Percentiles rank a stretch among this genome's conserved stretches.
Evolutionary conservation across 2,113 vertebrate genomes (phyloP).

Genomic region (Psephotus haematonotus): DNA sequence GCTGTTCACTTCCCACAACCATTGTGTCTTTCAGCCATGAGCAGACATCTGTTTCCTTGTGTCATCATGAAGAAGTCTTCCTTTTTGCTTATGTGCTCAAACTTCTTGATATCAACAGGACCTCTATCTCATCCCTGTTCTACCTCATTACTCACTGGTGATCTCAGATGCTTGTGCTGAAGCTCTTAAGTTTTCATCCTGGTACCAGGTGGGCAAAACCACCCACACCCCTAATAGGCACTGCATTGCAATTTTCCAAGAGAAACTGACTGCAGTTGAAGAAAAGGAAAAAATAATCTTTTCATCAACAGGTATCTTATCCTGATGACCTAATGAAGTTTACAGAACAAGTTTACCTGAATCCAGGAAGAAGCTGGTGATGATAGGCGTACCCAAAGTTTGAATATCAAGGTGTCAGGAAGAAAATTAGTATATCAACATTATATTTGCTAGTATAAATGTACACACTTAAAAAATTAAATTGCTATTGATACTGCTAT

Average conservation of each 20-base stretch:
- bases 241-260: neutral
- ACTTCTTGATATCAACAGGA: neutral
- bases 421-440: neutral
- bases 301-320: neutral
- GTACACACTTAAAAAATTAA: neutral
- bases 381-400: too few relatives aligned
- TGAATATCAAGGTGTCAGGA: neutral
- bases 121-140: neutral
- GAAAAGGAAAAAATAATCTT: neutral
- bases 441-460: neutral
- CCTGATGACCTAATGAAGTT: neutral
- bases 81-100: neutral
- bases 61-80: neutral
- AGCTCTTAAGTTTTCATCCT: neutral
- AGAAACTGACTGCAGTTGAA: neutral
- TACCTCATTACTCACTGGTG: neutral
- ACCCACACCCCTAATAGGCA: neutral
- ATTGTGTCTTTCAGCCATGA: neutral
- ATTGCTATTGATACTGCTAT: neutral
- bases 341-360: neutral
- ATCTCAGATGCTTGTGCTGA: neutral
- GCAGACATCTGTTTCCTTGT: neutral
- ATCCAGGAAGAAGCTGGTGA: neutral
- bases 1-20: neutral
- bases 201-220: neutral